Evolutionary conservation across 2,113 vertebrate species (phyloP).

Genomic region (Lagopus leucura): DNA sequence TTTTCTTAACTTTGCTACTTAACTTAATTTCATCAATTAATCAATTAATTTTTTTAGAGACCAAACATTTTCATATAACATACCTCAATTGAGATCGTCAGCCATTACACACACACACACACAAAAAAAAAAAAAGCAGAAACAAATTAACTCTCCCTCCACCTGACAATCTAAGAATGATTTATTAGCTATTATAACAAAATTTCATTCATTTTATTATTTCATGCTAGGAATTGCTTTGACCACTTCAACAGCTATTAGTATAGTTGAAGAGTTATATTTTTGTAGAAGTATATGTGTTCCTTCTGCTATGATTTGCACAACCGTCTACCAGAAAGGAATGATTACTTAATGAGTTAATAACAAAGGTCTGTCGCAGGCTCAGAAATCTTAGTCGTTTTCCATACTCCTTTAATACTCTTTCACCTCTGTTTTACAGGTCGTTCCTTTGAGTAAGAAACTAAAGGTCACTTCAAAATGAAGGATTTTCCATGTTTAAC

Average conservation of each 20-base stretch:
- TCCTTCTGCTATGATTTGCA: background rate
- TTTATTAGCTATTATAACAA: background rate
- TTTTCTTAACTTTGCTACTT: background rate
- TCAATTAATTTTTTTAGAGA: no score
- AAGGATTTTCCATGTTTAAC: background rate
- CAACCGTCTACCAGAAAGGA: constrained; percentile 9
- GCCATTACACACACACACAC: background rate
- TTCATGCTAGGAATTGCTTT: constrained; percentile 25
- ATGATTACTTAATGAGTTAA: background rate
- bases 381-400: background rate
- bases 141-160: background rate
- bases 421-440: background rate
- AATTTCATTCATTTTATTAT: background rate
- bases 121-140: accelerated
- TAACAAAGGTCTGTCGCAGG: background rate
- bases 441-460: background rate
- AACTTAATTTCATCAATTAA: background rate
- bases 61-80: accelerated
- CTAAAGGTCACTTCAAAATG: background rate
- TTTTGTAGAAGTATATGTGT: background rate
- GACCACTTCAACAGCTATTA: constrained; percentile 23
- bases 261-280: background rate
- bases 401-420: background rate
- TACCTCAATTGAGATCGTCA: background rate
- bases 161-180: background rate